phyloP scores from a whole-genome alignment of 2,888 invertebrate genomes.

The Phyto melanocephala region DNA sequence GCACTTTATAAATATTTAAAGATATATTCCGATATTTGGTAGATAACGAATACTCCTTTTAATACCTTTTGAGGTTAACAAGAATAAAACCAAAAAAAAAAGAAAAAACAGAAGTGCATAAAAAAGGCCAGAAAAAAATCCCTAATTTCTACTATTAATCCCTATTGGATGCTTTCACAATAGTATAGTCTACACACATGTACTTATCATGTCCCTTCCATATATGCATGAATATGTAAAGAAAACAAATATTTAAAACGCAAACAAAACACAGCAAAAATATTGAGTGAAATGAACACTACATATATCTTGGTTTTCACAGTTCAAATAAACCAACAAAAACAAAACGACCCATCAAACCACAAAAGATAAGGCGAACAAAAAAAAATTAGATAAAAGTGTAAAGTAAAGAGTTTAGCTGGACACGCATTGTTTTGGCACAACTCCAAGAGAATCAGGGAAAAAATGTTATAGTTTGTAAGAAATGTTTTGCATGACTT shows the following conservation, averaged over 20 bases:
- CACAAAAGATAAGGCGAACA: not conserved
- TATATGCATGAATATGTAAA: too few species aligned
- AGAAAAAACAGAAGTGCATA: too few species aligned
- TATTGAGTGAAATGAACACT: not conserved
- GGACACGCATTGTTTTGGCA: conserved; percentile 58
- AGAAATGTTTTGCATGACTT: not conserved
- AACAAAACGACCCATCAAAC: not conserved
- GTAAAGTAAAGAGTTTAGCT: conserved; percentile 43
- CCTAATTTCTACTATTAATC: too few species aligned
- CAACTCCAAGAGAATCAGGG: conserved; percentile 33
- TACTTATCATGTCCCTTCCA: too few species aligned
- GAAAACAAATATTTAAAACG: not conserved
- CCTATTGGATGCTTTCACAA: too few species aligned
- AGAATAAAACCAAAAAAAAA: too few species aligned
- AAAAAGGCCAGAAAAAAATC: too few species aligned
- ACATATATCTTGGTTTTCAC: not conserved
- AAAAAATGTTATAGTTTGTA: not conserved
- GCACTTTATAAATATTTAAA: too few species aligned
- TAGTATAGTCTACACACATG: too few species aligned
- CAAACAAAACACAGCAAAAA: not conserved
- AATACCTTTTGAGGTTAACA: too few species aligned
- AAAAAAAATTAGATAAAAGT: not conserved
- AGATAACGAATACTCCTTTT: too few species aligned
- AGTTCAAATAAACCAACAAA: not conserved
- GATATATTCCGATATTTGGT: too few species aligned